A percentile compares a stretch with the other conserved stretches of the same genome.
Evolutionary conservation across 2,113 vertebrate genomes (phyloP).

Genomic region (Megaceryle torquata): DNA sequence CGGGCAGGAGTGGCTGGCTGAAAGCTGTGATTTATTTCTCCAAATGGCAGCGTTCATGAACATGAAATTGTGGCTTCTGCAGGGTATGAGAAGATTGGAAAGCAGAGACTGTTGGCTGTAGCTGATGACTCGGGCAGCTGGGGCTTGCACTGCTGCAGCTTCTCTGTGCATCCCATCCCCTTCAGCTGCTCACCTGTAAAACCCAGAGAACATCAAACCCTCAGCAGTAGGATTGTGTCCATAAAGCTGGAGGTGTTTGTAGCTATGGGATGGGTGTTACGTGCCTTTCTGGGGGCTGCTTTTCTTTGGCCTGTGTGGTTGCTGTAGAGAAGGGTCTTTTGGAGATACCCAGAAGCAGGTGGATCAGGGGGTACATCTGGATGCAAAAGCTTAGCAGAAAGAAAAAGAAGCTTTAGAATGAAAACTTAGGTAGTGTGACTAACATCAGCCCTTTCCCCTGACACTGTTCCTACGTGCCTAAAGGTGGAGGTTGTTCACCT

Average conservation of each 20-base stretch:
- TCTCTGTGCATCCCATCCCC: neutral
- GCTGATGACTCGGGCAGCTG: neutral
- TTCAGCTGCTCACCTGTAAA: neutral
- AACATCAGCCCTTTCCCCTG: neutral
- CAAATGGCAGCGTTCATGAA: neutral
- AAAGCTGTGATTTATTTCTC: neutral
- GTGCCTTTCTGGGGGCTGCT: neutral
- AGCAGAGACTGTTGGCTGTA: neutral
- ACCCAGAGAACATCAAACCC: neutral
- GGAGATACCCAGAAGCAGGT: neutral
- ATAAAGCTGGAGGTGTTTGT: neutral
- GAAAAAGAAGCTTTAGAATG: neutral
- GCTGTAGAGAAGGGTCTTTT: neutral
- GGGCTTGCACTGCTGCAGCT: neutral
- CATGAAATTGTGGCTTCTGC: neutral
- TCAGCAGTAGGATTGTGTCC: neutral
- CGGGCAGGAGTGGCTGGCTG: neutral
- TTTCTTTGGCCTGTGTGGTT: neutral
- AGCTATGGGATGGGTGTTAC: fast-evolving
- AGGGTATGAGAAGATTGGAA: neutral
- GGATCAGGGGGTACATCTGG: neutral
- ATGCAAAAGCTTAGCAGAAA: neutral
- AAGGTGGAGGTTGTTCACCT: neutral
- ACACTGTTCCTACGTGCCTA: neutral
- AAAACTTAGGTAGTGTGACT: neutral